Percentiles rank a stretch among this genome's conserved stretches.
These are phyloP conservation scores for Himalopsyche anomala DNA, from an alignment of 2,888 invertebrate species.

Conservation along the genomic window DNA sequence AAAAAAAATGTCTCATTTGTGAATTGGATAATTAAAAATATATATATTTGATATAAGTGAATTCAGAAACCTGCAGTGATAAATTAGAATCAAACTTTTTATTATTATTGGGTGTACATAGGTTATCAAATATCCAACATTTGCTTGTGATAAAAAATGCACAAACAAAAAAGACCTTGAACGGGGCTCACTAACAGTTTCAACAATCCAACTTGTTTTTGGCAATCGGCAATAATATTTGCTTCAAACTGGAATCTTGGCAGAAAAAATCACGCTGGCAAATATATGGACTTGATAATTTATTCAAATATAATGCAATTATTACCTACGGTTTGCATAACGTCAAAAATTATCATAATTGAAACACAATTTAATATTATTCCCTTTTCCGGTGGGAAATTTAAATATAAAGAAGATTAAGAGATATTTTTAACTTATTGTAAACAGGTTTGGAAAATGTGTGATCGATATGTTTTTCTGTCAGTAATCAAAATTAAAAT, in stretches of 20 bases:
- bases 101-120: neutral
- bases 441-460: too few species aligned
- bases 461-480: too few species aligned
- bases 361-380: too few species aligned
- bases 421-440: too few species aligned
- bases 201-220: neutral
- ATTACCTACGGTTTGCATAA: too few species aligned
- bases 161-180: conserved; percentile 34
- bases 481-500: too few species aligned
- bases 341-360: too few species aligned
- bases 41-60: neutral
- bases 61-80: neutral
- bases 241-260: neutral
- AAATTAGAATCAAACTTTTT: neutral
- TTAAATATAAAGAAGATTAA: too few species aligned
- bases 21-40: neutral
- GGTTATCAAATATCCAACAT: conserved; percentile 31
- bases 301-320: too few species aligned
- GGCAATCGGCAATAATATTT: neutral
- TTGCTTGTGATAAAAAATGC: neutral
- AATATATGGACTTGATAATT: too few species aligned
- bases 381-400: too few species aligned
- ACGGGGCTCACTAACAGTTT: neutral
- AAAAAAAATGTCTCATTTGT: too few species aligned
- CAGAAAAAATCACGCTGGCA: neutral